phyloP scores from a whole-genome alignment of 2,113 vertebrate genomes.

The Phalacrocorax carbo region DNA sequence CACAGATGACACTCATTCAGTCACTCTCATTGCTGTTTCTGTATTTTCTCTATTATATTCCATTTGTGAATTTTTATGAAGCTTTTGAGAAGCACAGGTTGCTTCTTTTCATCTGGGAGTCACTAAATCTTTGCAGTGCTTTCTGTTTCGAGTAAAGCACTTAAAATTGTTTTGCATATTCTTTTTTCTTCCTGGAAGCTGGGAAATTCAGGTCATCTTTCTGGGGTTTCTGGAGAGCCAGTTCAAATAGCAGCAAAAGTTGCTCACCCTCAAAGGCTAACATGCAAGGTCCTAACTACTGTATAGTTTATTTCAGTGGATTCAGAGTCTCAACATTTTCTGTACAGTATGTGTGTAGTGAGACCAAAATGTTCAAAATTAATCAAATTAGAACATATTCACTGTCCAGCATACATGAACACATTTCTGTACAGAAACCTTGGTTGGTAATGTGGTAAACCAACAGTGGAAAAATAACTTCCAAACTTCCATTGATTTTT shows the following conservation, averaged over 20 bases:
- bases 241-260: not conserved
- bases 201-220: not conserved
- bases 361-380: not conserved
- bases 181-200: not conserved
- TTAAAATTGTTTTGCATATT: not conserved
- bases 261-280: not conserved
- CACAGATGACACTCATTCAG: not conserved
- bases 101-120: not conserved
- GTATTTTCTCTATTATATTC: not conserved
- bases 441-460: not conserved
- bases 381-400: not conserved
- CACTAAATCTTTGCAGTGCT: not conserved
- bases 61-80: not conserved
- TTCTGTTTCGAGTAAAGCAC: not conserved
- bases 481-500: not conserved
- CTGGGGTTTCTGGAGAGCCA: not conserved
- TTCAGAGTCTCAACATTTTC: not conserved
- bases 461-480: not conserved
- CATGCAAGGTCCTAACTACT: not conserved
- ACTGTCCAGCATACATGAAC: not conserved
- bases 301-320: not conserved
- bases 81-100: not conserved
- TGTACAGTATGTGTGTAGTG: not conserved
- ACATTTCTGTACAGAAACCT: not conserved
- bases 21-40: not conserved